Evolutionary conservation across 2,797 vertebrate species (phyloP), one percentile per base, ranked within the genome.

Genomic region (Myotis myotis): DNA sequence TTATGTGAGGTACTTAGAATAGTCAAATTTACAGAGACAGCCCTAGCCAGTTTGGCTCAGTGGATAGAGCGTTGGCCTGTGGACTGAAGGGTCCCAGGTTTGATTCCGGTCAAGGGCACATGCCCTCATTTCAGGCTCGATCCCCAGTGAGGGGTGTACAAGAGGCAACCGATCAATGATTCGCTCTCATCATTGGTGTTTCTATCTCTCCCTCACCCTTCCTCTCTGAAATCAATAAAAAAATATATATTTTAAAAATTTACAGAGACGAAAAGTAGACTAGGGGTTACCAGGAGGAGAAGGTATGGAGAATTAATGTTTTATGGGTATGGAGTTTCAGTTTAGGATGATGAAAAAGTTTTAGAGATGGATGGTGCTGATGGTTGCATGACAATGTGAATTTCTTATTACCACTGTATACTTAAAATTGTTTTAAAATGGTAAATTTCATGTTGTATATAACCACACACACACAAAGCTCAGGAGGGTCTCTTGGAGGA

Each of bases 401-500:
- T 38, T 36, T 28, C 82, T 17, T n/a, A 17, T 44, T 47, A 2
- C 23, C 60, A 30, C 41, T 28, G 1, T 44, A 13, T 33, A 36
- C 16, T 72, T 93, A 19, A 30, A 66, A 72, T 23, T 55, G n/a
- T 75, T 22, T 51, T 87, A 38, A 66, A 74, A 79, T 55, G 47
- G n/a, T 41, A 8, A 38, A 7, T 64, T 64, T 64, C 16, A n/a
- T 49, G 55, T 64, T 49, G 16, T 83, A 0, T 60, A 2, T 85
- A 76, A n/a, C 13, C 8, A 28, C 7, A 55, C 6, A 36, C 49
- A 53, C 10, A 87, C 12, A 44, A 10, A 7, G 44, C 33, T 25
- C 55, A 49, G 23, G 66, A 62, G 28, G 13, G 7, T 51, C 8
- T 75, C 12, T 75, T 6, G 30, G 38, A 80, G 74, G 91, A 84